Evolutionary conservation across 2,113 vertebrate species (phyloP), one percentile per base, ranked within the genome.

Genomic region (Romanogobio albipinnatus): DNA sequence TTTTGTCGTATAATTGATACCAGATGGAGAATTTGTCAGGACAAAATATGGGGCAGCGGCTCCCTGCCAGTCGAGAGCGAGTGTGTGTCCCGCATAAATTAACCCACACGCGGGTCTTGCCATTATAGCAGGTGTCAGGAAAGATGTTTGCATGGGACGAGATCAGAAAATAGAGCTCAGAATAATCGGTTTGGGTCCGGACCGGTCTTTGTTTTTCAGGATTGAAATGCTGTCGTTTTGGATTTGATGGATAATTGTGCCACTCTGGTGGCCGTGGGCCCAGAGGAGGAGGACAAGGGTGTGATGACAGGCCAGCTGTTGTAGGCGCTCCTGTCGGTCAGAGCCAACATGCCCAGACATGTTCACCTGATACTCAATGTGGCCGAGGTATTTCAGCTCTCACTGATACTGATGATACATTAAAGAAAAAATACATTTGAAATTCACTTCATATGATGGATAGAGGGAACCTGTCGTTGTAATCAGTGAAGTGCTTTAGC

Each of bases 21-120:
- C 81, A 79, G 58, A 78, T 51, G 83, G 83, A 76, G 33, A 84
- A 76, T 59, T 68, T 79, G 76, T 58, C 29, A 45, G 62, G 76
- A 71, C 62, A 58, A 68, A 79, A 82, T 56, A 71, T 68, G 79
- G 79, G 79, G 61, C 79, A 84, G 82, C 43, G 22, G 15, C 73
- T 51, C 59, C 59, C 17, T 76, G 73, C 13, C 58, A 66, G 19
- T 10, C 26, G 71, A 36, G 10, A 14, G 7, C 15, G 10, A 47
- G n/a, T 10, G 53, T 49, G 82, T 75, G 82, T 81, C 45, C 45
- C 11, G 43, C 61, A 81, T 66, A 81, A 81, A 81, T 81, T 81
- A 81, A 33, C 47, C 15, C 5, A 19, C 26, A 51, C 68, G 17
- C 3, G 0, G 22, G 43, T 62, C 59, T 81, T 49, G 45, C 78